Base-by-base conservation (phyloP, 2,797 vertebrate genomes). In the Aratinga solstitialis region DNA sequence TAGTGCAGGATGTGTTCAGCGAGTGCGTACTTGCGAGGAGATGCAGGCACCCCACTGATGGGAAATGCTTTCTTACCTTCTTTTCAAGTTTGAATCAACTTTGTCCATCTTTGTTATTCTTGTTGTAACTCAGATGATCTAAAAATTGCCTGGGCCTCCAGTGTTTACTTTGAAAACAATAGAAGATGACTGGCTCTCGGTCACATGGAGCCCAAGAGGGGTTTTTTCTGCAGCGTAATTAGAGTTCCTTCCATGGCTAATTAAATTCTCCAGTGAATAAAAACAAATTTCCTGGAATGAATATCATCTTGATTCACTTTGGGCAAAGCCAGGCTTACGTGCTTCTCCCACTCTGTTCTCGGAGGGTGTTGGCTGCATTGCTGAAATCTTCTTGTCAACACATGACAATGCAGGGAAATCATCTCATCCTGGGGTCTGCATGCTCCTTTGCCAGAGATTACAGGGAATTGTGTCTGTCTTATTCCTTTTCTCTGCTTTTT, bases 201-300 rank as follows among this genome's bases (percentile, higher is more conserved):
- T 97, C 93, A 73, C 62, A 27, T 45, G 74, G 29, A 85, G 40
- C 78, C 62, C 62, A 21, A 76, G 45, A 67, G n/a, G 56, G 30
- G 53, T 84, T 71, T 71, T 69, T 79, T 89, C 62, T 71, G 23
- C 10, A 29, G 74, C 3, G 5, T 89, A 89, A 97, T 96, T 95
- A 89, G 92, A 93, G 92, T 91, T 94, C 82, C 93, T 95, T 95
- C 87, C 94, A 79, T 38, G 93, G 95, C 85, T 95, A 96, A 97
- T 97, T 96, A 96, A 93, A 93, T 91, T 91, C 94, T 87, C 84
- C 84, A 80, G 93, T 87, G 95, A 97, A 96, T 81, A 74, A 93
- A 96, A 93, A 87, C 94, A 81, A 87, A 92, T 95, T 94, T 89
- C 95, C 93, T 97, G 96, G 83, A 91, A 95, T 78, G 91, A 87